Evolutionary conservation across 2,797 vertebrate genomes (phyloP).

Genomic region (Lepus oiostolus): DNA sequence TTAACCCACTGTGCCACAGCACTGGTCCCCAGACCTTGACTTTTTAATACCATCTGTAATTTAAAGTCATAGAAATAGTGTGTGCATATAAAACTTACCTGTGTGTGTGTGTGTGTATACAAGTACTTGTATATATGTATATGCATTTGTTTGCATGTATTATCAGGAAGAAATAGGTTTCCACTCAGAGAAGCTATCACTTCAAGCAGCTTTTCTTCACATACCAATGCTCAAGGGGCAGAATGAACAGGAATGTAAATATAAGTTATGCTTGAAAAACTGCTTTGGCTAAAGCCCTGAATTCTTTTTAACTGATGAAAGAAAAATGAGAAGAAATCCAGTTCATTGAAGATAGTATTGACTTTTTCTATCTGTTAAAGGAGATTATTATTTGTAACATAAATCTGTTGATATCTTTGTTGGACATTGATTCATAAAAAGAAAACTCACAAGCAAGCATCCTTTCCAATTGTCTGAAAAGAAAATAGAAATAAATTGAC

Average conservation of each 20-base stretch:
- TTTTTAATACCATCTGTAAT: background rate
- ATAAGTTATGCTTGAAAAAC: constrained; percentile 23
- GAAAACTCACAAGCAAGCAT: constrained; percentile 57
- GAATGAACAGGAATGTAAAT: constrained; percentile 15
- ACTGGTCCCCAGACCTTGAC: too few relatives aligned
- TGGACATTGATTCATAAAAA: constrained; percentile 60
- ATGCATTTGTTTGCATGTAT: background rate
- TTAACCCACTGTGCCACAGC: too few relatives aligned
- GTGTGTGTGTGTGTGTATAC: background rate
- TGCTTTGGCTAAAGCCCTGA: constrained; percentile 49
- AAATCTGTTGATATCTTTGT: constrained; percentile 49
- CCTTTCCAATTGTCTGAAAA: constrained; percentile 48
- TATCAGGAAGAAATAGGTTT: constrained; percentile 6
- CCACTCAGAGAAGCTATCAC: constrained; percentile 23
- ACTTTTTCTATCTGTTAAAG: constrained; percentile 41
- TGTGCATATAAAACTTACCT: background rate
- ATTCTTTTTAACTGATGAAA: constrained; percentile 30
- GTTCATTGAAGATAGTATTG: constrained; percentile 5
- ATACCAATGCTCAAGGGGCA: background rate
- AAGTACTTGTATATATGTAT: constrained; percentile 11
- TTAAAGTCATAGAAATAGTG: constrained; percentile 39
- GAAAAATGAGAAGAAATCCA: background rate
- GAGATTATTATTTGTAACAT: constrained; percentile 47
- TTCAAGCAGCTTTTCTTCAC: background rate
- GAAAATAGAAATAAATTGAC: constrained; percentile 23